These are phyloP conservation scores for Mixornis gularis DNA, from an alignment of 2,113 vertebrate genomes.

Conservation along the genomic window DNA sequence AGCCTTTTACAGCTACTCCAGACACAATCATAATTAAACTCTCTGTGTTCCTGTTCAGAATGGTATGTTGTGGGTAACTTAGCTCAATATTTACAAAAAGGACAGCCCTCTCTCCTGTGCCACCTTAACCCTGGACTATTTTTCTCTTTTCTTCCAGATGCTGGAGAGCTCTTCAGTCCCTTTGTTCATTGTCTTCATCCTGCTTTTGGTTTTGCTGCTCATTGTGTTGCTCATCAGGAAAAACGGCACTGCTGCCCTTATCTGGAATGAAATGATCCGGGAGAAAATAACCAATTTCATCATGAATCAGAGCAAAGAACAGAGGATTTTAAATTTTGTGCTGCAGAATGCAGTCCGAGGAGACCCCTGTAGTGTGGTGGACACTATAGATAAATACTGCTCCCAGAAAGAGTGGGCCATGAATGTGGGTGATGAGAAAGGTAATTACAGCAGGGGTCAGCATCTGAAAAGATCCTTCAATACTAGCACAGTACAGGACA, in stretches of 20 bases:
- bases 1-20: background rate
- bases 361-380: slow-evolving; percentile 77
- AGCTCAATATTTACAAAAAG: background rate
- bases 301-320: slow-evolving; percentile 65
- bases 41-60: background rate
- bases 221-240: slow-evolving; percentile 27
- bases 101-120: background rate
- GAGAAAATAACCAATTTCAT: slow-evolving; percentile 60
- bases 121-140: slow-evolving; percentile 30
- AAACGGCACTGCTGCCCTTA: background rate
- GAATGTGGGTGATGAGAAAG: slow-evolving; percentile 86
- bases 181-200: slow-evolving; percentile 1
- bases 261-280: slow-evolving; percentile 60
- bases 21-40: background rate
- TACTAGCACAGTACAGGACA: background rate
- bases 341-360: slow-evolving; percentile 76
- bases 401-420: slow-evolving; percentile 84
- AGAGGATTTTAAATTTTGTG: slow-evolving; percentile 78
- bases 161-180: slow-evolving; percentile 46
- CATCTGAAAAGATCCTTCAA: background rate
- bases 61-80: background rate
- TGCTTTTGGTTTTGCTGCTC: slow-evolving; percentile 47
- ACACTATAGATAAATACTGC: slow-evolving; percentile 80
- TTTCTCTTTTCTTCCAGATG: slow-evolving; percentile 64
- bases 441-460: slow-evolving; percentile 50